Percentiles rank a stretch among this genome's conserved stretches.
These are phyloP conservation scores for Uromys caudimaculatus DNA, from an alignment of 2,797 vertebrate genomes.

Conservation along the genomic window DNA sequence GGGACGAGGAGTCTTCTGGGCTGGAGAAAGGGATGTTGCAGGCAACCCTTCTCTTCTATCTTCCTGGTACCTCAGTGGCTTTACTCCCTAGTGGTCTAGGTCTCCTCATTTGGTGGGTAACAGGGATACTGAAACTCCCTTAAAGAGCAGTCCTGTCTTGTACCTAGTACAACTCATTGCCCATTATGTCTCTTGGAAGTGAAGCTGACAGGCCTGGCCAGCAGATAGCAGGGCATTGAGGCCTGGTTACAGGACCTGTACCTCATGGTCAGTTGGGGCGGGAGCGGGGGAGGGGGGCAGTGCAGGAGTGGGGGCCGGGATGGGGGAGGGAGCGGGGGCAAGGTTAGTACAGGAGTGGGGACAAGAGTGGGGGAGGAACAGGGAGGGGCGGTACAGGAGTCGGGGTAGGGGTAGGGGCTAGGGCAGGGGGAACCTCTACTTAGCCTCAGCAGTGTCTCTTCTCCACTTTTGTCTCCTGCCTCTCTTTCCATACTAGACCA, in stretches of 20 bases:
- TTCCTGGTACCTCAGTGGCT: background rate
- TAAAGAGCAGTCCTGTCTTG: background rate
- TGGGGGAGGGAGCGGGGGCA: fast-evolving
- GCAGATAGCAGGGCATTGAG: background rate
- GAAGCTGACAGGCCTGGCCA: background rate
- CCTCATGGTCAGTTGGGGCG: background rate
- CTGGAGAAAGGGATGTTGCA: background rate
- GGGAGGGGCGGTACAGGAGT: background rate
- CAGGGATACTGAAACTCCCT: background rate
- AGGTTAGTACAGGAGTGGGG: background rate
- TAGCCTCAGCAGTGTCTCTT: background rate
- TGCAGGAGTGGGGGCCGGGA: background rate
- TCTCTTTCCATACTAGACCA: fast-evolving
- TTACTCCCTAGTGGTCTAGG: background rate
- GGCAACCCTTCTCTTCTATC: background rate
- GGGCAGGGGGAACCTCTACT: background rate
- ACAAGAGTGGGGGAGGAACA: fast-evolving
- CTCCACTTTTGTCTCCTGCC: background rate
- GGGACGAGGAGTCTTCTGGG: background rate
- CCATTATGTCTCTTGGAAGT: background rate
- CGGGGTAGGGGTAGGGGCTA: no score
- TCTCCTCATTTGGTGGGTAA: no score
- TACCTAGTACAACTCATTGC: no score
- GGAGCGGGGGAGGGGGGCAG: background rate
- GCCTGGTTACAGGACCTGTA: background rate